Percentiles rank a stretch among this genome's conserved stretches.
Conservation (phyloP, 2,797 vertebrate genomes). For the Spondyliosoma cantharus region DNA sequence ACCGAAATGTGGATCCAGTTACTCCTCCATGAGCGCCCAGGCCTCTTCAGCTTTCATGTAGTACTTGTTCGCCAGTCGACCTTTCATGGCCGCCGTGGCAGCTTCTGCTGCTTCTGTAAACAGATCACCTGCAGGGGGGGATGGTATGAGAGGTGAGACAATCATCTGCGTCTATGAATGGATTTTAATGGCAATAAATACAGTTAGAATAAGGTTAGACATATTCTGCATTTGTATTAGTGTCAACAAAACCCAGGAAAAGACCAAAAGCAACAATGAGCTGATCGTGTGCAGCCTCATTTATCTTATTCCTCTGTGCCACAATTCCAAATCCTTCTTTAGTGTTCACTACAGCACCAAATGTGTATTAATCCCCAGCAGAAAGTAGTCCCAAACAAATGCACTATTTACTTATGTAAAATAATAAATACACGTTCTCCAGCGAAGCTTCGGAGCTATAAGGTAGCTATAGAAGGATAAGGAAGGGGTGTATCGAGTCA, state of each 20-base stretch:
- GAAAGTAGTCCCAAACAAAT: not conserved
- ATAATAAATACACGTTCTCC: too few species aligned
- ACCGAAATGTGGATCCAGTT: not conserved
- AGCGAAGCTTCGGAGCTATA: not conserved
- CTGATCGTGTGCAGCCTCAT: not conserved
- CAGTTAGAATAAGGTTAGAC: not conserved
- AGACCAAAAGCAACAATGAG: not conserved
- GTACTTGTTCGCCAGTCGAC: constrained; percentile 93
- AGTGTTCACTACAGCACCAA: not conserved
- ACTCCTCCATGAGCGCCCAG: constrained; percentile 94
- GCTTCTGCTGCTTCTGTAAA: constrained; percentile 96
- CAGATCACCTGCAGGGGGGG: constrained; percentile 87
- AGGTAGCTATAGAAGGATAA: not conserved
- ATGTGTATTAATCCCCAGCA: not conserved
- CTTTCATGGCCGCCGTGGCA: constrained; percentile 96
- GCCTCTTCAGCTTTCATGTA: constrained; percentile 97
- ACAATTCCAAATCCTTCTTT: too few species aligned
- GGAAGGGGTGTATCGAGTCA: not conserved
- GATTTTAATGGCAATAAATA: not conserved
- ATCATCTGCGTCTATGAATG: not conserved
- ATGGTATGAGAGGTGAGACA: not conserved
- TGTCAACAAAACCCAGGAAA: not conserved
- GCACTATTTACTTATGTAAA: not conserved
- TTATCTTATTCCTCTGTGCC: not conserved
- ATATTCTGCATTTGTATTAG: not conserved